Evolutionary conservation across 2,113 vertebrate species (phyloP), one percentile per base, ranked within the genome.

Genomic region (Romanogobio albipinnatus): DNA sequence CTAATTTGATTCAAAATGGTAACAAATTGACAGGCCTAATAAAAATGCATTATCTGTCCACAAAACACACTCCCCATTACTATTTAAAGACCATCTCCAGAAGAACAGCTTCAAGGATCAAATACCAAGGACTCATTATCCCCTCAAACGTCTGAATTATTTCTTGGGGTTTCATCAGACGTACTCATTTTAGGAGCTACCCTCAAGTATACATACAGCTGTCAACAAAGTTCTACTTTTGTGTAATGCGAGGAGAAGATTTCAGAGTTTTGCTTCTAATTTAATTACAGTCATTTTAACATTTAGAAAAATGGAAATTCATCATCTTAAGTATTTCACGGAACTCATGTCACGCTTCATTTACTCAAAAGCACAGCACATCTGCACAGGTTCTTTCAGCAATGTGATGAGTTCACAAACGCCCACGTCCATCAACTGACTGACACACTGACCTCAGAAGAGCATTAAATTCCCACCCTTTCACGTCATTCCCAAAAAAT

Each of bases 121-220:
- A 53, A 68, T 19, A 82, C 29, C 59, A 83, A 75, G 66, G 61
- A 81, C 53, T 64, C 17, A 74, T 74, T 82, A 64, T 86, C 61
- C 66, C 43, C 58, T 76, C 59, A 82, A 76, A 71, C 75, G 74
- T 77, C 80, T 49, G 24, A 71, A 64, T 79, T 59, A 88, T 89
- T 91, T 89, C 90, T 86, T 79, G 49, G 14, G 73, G 82, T 89
- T 88, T 86, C 86, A 90, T 88, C 89, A 91, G 83, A 89, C 86
- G 75, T 47, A 76, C 86, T 81, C 68, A 81, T 84, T 78, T 86
- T 78, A 81, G 74, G 70, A 83, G 79, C 79, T 51, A 53, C 24
- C 45, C 77, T 64, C n/a, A 29, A 80, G 59, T 64, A 64, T 80
- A 56, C n/a, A 64, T 51, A 59, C 79, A 81, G 47, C 79, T 78